Evolutionary conservation across 37 sponge, comb jelly and placozoan species (phyloP), one percentile per base, ranked within the genome.

Genomic region (Agelas oroides): DNA sequence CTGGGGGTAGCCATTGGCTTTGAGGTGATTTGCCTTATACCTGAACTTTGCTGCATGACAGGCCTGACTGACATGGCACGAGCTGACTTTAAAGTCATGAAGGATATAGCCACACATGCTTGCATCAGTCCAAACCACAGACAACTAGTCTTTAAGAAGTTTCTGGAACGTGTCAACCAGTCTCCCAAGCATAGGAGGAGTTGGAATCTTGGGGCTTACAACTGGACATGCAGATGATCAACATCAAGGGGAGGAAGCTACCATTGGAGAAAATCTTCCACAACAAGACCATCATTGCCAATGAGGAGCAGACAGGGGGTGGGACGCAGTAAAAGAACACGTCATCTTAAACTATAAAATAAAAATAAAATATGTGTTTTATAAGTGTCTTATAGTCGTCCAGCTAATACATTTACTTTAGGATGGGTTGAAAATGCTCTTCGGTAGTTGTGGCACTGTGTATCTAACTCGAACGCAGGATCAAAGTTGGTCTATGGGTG

Each of bases 21-120:
- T n/a, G 70, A 78, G 36, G 79, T 95, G 54, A 91, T 98, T 39
- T 98, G 94, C 71, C 80, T 98, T n/a, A 77, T 98, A 1, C 98
- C 98, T 28, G 98, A 98, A 80, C 80, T 98, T 32, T 95, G 98
- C 79, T 84, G 73, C 53, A 94, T 98, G 95, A 98, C 98, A 63
- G 98, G 97, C 0, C 86, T 97, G 23, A 96, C 92, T 46, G 94
- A 96, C 23, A 38, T 18, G 0, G 92, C 92, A 5, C 25, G 97
- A 0, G 18, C 57, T 70, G 97, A 96, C 79, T 96, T 91, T 73
- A 81, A 77, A 79, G 94, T 91, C 36, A 96, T 96, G 94, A 96
- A 93, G 92, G 97, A 97, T 41, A 41, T 97, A 8, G 97, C 97
- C 30, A 65, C 53, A 32, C 86, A 97, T 70, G 94, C 97, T 15